These are phyloP conservation scores for Clarias gariepinus DNA, from an alignment of 2,113 vertebrate species.

Conservation along the genomic window DNA sequence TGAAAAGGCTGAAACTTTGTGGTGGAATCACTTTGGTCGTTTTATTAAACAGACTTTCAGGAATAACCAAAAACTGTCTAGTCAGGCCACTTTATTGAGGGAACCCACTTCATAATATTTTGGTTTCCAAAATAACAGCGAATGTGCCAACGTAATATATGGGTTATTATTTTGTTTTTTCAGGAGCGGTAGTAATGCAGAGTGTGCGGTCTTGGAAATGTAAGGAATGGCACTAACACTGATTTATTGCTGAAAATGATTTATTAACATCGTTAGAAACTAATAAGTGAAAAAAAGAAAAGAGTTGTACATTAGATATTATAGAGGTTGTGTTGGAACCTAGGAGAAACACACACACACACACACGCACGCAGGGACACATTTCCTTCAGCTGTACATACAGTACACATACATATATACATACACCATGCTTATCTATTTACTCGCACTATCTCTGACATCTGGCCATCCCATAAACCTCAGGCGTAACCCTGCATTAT, in stretches of 20 bases:
- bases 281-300: slow-evolving; percentile 13
- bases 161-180: slow-evolving; percentile 37
- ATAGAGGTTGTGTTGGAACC: background rate
- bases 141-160: slow-evolving; percentile 28
- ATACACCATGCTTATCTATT: slow-evolving; percentile 17
- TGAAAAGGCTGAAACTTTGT: slow-evolving; percentile 12
- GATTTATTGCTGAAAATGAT: slow-evolving; percentile 29
- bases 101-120: slow-evolving; percentile 30
- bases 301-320: background rate
- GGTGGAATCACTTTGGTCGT: slow-evolving; percentile 5
- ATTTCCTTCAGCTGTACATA: background rate
- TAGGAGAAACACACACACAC: background rate
- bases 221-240: background rate
- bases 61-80: slow-evolving; percentile 28
- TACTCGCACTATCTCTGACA: slow-evolving; percentile 19
- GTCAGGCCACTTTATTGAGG: slow-evolving; percentile 17
- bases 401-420: background rate
- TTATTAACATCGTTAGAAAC: slow-evolving; percentile 22
- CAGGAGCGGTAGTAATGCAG: slow-evolving; percentile 8
- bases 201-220: background rate
- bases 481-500: slow-evolving; percentile 25
- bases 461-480: slow-evolving; percentile 33
- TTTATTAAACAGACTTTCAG: slow-evolving; percentile 26
- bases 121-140: slow-evolving; percentile 28
- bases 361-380: background rate